phyloP scores from a whole-genome alignment of 1,140 invertebrate genomes.

The Trachymyrmex septentrionalis region DNA sequence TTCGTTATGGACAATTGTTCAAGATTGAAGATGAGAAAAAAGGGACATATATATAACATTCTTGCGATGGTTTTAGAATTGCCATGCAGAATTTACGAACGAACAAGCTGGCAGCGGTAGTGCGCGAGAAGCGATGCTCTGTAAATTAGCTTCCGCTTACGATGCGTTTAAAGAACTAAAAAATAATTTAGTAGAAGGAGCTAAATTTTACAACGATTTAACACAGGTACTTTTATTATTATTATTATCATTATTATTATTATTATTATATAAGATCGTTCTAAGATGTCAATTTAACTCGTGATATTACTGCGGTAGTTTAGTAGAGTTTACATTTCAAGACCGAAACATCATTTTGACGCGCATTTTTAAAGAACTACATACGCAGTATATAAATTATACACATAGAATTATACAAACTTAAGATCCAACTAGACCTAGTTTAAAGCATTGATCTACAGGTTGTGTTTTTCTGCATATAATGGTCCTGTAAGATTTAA shows the following conservation, averaged over 20 bases:
- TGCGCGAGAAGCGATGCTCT: slow-evolving; percentile 93
- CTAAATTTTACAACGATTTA: slow-evolving; percentile 99
- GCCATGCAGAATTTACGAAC: slow-evolving; percentile 91
- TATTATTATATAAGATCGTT: background rate
- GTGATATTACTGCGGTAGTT: no score
- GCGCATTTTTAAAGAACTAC: no score
- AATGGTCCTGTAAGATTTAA: no score
- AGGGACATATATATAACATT: background rate
- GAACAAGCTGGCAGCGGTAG: slow-evolving; percentile 90
- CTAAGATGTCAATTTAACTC: no score
- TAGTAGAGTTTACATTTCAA: no score
- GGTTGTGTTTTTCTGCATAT: no score
- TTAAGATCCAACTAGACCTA: no score
- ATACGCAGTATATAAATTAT: no score
- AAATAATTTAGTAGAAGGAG: slow-evolving; percentile 96
- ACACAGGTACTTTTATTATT: slow-evolving; percentile 89
- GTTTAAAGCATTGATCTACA: no score
- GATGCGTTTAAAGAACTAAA: slow-evolving; percentile 97
- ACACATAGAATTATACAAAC: no score
- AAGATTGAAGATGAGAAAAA: background rate
- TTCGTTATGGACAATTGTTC: background rate
- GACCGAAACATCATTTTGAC: no score
- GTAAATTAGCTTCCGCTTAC: slow-evolving; percentile 95
- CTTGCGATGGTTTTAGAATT: slow-evolving; percentile 85
- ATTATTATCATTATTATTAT: background rate